Conservation (phyloP, 2,113 vertebrate species). For the Andinoacara biseriatus region DNA sequence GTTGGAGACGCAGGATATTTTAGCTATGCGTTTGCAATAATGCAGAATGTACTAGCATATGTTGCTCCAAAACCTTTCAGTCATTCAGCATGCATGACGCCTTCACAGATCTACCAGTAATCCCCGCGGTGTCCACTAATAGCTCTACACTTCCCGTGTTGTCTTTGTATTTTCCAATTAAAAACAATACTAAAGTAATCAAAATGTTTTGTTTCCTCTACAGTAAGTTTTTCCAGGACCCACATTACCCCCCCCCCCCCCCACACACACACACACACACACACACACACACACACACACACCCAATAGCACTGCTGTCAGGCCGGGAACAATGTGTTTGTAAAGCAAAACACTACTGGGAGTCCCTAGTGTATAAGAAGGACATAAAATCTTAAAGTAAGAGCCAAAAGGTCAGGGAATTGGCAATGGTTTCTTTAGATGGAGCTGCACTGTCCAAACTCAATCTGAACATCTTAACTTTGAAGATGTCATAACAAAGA, state of each 20-base stretch:
- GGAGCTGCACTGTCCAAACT: not conserved
- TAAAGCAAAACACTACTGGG: not conserved
- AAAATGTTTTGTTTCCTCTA: not conserved
- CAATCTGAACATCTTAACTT: not conserved
- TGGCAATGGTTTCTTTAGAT: not conserved
- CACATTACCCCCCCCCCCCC: too few species aligned
- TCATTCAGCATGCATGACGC: not conserved
- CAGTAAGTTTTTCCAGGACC: not conserved
- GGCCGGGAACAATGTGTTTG: not conserved
- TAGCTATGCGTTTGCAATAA: too few species aligned
- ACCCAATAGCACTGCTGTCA: not conserved
- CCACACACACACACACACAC: not conserved
- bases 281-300: not conserved
- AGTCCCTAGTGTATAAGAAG: not conserved
- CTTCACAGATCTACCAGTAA: not conserved
- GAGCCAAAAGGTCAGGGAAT: not conserved
- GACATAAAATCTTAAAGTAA: not conserved
- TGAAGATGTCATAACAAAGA: not conserved
- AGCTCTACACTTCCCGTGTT: too few species aligned
- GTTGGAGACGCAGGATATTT: too few species aligned
- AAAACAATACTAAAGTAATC: not conserved
- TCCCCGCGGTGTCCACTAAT: not conserved
- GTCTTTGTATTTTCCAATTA: too few species aligned
- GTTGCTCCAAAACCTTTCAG: not conserved
- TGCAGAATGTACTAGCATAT: not conserved